Evolutionary conservation across 1,140 invertebrate genomes (phyloP).

Genomic region (Macrotrachela quadricornifera): DNA sequence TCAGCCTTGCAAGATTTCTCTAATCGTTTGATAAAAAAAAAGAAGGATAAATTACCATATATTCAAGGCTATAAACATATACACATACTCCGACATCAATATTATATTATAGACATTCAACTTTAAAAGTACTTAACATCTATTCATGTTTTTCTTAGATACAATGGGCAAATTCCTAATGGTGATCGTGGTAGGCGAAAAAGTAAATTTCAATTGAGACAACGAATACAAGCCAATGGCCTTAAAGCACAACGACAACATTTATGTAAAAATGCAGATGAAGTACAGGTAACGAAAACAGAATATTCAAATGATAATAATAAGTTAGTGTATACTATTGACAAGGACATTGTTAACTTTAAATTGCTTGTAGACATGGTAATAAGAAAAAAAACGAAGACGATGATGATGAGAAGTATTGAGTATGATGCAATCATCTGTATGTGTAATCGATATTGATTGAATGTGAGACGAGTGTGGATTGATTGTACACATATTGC

Average conservation of each 20-base stretch:
- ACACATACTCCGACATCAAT: too few species aligned
- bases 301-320: background rate
- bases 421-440: background rate
- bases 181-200: constrained; percentile 69
- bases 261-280: constrained; percentile 39
- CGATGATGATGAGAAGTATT: background rate
- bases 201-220: constrained; percentile 75
- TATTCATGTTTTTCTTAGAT: constrained; percentile 39
- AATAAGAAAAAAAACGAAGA: background rate
- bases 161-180: constrained; percentile 76
- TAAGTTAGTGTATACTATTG: background rate
- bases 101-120: background rate
- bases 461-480: background rate
- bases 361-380: too few species aligned
- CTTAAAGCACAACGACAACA: constrained; percentile 84
- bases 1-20: too few species aligned
- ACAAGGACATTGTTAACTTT: background rate
- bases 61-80: background rate
- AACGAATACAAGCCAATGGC: constrained; percentile 60
- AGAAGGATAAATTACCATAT: too few species aligned
- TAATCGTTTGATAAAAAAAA: too few species aligned
- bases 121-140: background rate
- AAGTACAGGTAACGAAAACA: background rate
- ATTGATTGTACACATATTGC: background rate
- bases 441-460: background rate